Evolutionary conservation across 1,140 invertebrate genomes (phyloP).

Genomic region (Nasonia longicornis): DNA sequence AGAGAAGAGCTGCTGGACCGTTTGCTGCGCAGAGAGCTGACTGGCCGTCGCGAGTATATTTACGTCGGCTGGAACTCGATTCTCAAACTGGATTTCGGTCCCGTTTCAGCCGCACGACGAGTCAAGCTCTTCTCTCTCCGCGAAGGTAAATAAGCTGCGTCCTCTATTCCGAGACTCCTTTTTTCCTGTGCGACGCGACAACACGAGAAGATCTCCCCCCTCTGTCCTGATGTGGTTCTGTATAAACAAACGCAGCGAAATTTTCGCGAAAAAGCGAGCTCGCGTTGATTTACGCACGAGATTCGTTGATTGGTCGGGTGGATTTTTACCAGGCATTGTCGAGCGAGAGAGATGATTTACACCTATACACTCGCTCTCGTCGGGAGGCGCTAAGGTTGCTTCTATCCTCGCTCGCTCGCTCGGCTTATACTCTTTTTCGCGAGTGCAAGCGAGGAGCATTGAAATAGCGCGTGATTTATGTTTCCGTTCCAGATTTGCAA

Average conservation of each 20-base stretch:
- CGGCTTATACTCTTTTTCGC: neutral
- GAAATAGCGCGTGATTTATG: neutral
- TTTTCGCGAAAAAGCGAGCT: neutral
- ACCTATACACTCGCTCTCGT: neutral
- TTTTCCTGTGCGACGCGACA: neutral
- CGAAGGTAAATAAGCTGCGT: slow-evolving; percentile 31
- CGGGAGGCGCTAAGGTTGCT: slow-evolving; percentile 13
- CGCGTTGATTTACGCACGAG: neutral
- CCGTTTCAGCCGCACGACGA: slow-evolving; percentile 18
- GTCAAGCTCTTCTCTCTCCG: neutral
- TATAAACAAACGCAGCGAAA: neutral
- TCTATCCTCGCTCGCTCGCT: neutral
- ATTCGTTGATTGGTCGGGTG: slow-evolving; percentile 13
- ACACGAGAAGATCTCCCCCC: neutral
- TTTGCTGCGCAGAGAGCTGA: slow-evolving; percentile 49
- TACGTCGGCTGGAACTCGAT: slow-evolving; percentile 60
- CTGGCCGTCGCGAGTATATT: slow-evolving; percentile 39
- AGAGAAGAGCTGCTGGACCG: slow-evolving; percentile 62
- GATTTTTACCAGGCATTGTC: slow-evolving; percentile 9
- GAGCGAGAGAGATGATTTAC: slow-evolving; percentile 11
- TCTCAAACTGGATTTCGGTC: slow-evolving; percentile 67
- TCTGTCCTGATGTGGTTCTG: neutral
- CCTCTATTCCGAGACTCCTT: slow-evolving; percentile 1
- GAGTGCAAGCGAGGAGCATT: neutral
- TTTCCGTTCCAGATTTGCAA: slow-evolving; percentile 15